Base-by-base conservation (phyloP, 2,888 invertebrate genomes). In the Lamellibrachia satsuma region DNA sequence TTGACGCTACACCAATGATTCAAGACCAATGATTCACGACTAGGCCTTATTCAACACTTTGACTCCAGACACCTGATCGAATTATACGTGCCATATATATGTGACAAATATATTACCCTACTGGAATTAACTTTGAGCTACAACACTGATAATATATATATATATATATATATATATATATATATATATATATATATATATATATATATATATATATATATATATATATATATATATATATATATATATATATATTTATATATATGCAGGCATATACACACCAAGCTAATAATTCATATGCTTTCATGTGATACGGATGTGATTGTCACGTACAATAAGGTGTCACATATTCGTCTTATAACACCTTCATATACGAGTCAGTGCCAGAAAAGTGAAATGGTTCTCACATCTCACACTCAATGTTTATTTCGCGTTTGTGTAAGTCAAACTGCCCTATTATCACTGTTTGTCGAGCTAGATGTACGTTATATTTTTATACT, bases 401-500 rank as follows among this genome's bases (percentile, higher is more conserved):
- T 55, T 55, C 55, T 8, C 55, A 55, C 75, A 22, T 22, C 57
- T 75, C 75, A 22, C 11, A n/a, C 75, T 22, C 75, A 11, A 6
- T 22, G 75, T 22, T 6, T 75, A 22, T 22, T 15, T 75, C 75
- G 75, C 75, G 15, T 75, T 55, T 55, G 8, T 55, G 55, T 55
- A 55, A 55, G 9, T 55, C 55, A 9, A 9, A 55, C 9, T 75
- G 15, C 75, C 75, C 22, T 75, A n/a, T 75, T 75, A 6, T 75
- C 75, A 75, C n/a, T 75, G 15, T 75, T 22, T 22, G 75, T 75
- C 75, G 22, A 75, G 75, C 75, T 75, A 22, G 22, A 22, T 75
- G 75, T 75, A 75, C 75, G 75, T 75, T 75, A 22, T 75, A 75
- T 75, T 75, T 75, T 75, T 75, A 75, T 75, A 75, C 75, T 75